Evolutionary conservation across 2,797 vertebrate genomes (phyloP).

Genomic region (Menidia menidia): DNA sequence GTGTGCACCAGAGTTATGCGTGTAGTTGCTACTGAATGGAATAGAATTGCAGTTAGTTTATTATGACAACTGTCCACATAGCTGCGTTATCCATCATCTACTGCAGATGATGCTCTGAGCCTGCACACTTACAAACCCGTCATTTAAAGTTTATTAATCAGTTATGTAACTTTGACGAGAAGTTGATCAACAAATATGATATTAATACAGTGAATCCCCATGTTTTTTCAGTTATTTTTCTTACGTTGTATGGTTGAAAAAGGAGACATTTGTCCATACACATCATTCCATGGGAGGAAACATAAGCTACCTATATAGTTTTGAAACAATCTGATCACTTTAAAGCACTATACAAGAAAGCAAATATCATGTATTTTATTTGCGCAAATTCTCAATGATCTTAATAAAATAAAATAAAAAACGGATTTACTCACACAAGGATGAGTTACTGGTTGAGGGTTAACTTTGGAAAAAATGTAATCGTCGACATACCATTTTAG

Average conservation of each 20-base stretch:
- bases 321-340: too few species aligned
- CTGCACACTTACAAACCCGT: neutral
- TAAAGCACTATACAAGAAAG: too few species aligned
- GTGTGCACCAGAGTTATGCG: neutral
- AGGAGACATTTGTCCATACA: neutral
- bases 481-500: too few species aligned
- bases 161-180: neutral
- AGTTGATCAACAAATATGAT: neutral
- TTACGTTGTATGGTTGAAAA: neutral
- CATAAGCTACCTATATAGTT: too few species aligned
- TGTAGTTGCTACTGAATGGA: neutral
- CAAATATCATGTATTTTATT: too few species aligned
- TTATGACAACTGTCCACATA: neutral
- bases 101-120: constrained; percentile 11
- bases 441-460: too few species aligned
- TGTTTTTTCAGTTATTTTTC: neutral
- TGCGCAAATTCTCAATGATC: too few species aligned
- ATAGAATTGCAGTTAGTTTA: neutral
- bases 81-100: neutral
- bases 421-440: too few species aligned
- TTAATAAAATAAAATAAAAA: too few species aligned
- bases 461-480: too few species aligned
- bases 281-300: too few species aligned
- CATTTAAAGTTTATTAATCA: neutral
- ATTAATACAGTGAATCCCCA: neutral